Evolutionary conservation across 2,797 vertebrate species (phyloP).

Genomic region (Tapera naevia): DNA sequence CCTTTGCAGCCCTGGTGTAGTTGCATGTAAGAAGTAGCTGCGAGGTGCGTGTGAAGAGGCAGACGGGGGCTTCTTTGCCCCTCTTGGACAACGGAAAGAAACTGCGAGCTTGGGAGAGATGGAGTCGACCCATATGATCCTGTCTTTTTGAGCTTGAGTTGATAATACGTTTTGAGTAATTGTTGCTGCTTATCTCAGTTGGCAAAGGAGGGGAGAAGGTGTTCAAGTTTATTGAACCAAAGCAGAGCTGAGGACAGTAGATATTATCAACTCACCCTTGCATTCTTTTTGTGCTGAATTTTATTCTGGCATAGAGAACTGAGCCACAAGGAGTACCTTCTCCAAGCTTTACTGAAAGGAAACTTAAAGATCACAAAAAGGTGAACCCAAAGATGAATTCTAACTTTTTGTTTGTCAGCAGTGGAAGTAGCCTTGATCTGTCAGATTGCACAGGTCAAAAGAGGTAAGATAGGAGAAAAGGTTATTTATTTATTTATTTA

Average conservation of each 20-base stretch:
- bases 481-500: not conserved
- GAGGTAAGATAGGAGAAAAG: not conserved
- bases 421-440: not conserved
- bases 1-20: not conserved
- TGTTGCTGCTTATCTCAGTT: conserved; percentile 45
- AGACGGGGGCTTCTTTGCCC: not conserved
- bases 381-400: not conserved
- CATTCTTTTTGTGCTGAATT: not conserved
- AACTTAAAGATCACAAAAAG: not conserved
- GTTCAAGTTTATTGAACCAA: conserved; percentile 26
- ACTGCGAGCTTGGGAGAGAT: not conserved
- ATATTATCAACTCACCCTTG: not conserved
- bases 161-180: conserved; percentile 32
- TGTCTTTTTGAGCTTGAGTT: not conserved
- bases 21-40: conserved; percentile 29
- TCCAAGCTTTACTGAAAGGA: not conserved
- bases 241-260: conserved; percentile 20
- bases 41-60: not conserved
- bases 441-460: not conserved
- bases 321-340: conserved; percentile 14
- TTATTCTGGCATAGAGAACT: not conserved
- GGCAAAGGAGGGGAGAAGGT: conserved; percentile 29
- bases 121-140: not conserved
- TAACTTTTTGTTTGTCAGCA: conserved; percentile 8
- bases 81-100: not conserved